phyloP scores from a whole-genome alignment of 2,888 invertebrate species.

The Adineta ricciae region DNA sequence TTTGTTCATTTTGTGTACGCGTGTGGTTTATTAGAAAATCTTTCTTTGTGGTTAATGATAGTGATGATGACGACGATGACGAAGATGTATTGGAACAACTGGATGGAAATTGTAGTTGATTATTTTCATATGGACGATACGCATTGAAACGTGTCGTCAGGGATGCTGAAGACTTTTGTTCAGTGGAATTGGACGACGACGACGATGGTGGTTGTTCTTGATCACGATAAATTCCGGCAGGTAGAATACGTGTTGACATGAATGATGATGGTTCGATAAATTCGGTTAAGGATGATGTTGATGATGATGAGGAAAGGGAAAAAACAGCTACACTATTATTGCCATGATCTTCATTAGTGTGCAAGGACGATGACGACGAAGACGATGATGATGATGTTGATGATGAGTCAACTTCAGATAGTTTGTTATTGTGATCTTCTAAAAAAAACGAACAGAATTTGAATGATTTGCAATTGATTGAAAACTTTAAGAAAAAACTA shows the following conservation, averaged over 20 bases:
- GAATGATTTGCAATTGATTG: background rate
- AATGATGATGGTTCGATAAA: background rate
- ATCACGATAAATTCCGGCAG: background rate
- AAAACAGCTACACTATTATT: background rate
- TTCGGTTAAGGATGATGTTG: background rate
- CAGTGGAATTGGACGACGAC: background rate
- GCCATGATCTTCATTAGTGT: background rate
- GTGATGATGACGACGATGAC: background rate
- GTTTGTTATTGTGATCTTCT: background rate
- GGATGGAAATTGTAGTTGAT: background rate
- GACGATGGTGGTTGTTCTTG: background rate
- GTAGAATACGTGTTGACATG: background rate
- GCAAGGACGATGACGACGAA: background rate
- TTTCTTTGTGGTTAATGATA: background rate
- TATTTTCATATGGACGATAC: background rate
- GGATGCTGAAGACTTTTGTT: background rate
- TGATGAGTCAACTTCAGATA: background rate
- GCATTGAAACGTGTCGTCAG: background rate
- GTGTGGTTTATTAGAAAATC: background rate
- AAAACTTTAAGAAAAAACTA: background rate
- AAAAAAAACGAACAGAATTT: background rate
- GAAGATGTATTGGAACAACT: slow-evolving; percentile 4
- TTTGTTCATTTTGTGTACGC: background rate
- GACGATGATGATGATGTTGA: background rate
- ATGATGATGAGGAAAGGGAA: background rate